phyloP scores from a whole-genome alignment of 2,888 invertebrate species.

The Parapristionchus giblindavisi region DNA sequence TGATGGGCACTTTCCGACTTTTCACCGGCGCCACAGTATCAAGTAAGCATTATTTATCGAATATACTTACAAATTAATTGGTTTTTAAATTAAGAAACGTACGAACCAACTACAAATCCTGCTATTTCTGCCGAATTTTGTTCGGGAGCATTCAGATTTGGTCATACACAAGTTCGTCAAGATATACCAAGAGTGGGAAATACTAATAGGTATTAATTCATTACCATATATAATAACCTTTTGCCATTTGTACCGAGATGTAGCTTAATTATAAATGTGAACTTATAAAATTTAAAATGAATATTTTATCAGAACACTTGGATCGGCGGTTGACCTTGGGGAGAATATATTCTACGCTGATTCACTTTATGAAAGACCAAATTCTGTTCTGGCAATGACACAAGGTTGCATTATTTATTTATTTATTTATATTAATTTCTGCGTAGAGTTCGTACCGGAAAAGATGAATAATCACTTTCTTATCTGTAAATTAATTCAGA shows the following conservation, averaged over 20 bases:
- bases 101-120: conserved; percentile 75
- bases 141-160: conserved; percentile 77
- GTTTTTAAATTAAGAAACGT: not conserved
- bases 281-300: not conserved
- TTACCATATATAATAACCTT: too few relatives aligned
- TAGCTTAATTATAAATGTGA: too few relatives aligned
- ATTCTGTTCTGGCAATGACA: not conserved
- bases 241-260: too few relatives aligned
- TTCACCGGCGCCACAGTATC: too few relatives aligned
- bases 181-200: conserved; percentile 74
- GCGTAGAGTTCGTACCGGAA: too few relatives aligned
- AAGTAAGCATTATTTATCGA: too few relatives aligned
- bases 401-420: not conserved
- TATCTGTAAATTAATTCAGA: too few relatives aligned
- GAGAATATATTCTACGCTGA: conserved; percentile 44
- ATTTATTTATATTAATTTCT: too few relatives aligned
- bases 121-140: conserved; percentile 85
- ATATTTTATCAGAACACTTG: conserved; percentile 5
- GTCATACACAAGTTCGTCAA: conserved; percentile 80
- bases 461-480: too few relatives aligned
- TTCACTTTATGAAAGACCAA: conserved; percentile 28
- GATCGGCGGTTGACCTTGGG: conserved; percentile 38
- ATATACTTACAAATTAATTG: too few relatives aligned
- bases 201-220: conserved; percentile 7
- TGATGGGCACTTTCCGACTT: conserved; percentile 46